Percentiles rank a stretch among this genome's conserved stretches.
Evolutionary conservation across 2,797 vertebrate species (phyloP).

Genomic region (Dallia pectoralis): DNA sequence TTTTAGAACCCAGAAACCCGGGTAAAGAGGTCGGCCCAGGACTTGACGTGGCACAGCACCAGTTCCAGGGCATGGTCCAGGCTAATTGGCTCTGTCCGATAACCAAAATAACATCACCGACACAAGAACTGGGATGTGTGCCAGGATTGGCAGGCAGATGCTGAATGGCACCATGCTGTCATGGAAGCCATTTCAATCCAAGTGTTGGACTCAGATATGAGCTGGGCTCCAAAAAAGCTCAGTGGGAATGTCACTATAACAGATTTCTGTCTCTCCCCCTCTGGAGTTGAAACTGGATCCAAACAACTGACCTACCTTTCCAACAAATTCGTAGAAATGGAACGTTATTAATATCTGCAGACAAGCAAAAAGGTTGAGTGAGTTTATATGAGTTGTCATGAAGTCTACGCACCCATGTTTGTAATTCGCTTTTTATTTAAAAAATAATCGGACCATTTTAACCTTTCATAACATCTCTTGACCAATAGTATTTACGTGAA

Average conservation of each 20-base stretch:
- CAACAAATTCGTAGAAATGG: neutral
- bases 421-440: no score
- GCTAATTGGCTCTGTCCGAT: constrained; percentile 43
- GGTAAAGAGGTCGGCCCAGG: constrained; percentile 22
- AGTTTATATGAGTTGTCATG: neutral
- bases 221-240: constrained; percentile 27
- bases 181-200: constrained; percentile 45
- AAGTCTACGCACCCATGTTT: neutral
- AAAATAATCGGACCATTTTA: no score
- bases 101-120: constrained; percentile 35
- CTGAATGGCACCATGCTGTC: constrained; percentile 45
- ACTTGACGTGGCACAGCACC: constrained; percentile 29
- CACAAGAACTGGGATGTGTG: constrained; percentile 24
- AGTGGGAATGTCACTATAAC: constrained; percentile 28
- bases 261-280: constrained; percentile 5
- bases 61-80: constrained; percentile 23
- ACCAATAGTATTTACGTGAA: no score
- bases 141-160: constrained; percentile 42
- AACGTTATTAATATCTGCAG: neutral
- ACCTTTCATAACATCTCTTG: no score
- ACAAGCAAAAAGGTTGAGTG: no score
- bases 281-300: neutral
- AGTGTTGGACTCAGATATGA: constrained; percentile 46
- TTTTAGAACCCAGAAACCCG: constrained; percentile 10
- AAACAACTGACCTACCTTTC: neutral